Base-by-base conservation (phyloP, 2,888 invertebrate species). In the Himalopsyche japonica region DNA sequence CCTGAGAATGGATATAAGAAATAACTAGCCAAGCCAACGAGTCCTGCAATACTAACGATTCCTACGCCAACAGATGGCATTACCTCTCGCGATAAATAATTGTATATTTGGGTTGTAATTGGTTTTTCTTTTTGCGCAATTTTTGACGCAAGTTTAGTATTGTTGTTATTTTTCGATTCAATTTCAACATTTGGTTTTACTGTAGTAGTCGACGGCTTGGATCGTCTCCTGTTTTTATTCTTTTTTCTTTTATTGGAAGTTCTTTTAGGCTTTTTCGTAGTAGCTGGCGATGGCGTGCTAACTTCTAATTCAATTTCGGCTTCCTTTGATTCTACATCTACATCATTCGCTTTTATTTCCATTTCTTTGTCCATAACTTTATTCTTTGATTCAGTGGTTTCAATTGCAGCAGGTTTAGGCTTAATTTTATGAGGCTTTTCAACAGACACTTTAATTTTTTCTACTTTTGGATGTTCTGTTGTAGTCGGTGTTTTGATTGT, bases 21-120 rank as follows among this genome's bases (percentile, higher is more conserved):
- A 88, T 96, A 95, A 82, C 95, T 95, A 47, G 96, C 96, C 48
- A 96, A 89, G 2, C 96, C 96, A 2, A 95, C 95, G 57, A 95
- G 93, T 85, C 96, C 93, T 85, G 96, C 94, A 70, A 96, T 89
- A 1, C 96, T 96, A 15, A 96, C 94, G 27, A 96, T 90, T 88
- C 96, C 96, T 0, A 96, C 95, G 0, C 96, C 96, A 27, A 96
- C 95, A 43, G 95, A 95, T 0, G 96, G 96, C 95, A 96, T 96
- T 0, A 96, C 95, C 91, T 96, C 96, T 87, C 96, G 92, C 3
- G 96, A 95, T 64, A 96, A 90, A 88, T 95, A 96, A 88, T 95
- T 96, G 88, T 96, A 96, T 34, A 96, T 94, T 89, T 95, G 95
- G 0, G 95, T 95, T 12, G 95, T 93, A 0, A 96, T 92, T 0